phyloP scores from a whole-genome alignment of 2,113 vertebrate species.

The Pluvianellus socialis region DNA sequence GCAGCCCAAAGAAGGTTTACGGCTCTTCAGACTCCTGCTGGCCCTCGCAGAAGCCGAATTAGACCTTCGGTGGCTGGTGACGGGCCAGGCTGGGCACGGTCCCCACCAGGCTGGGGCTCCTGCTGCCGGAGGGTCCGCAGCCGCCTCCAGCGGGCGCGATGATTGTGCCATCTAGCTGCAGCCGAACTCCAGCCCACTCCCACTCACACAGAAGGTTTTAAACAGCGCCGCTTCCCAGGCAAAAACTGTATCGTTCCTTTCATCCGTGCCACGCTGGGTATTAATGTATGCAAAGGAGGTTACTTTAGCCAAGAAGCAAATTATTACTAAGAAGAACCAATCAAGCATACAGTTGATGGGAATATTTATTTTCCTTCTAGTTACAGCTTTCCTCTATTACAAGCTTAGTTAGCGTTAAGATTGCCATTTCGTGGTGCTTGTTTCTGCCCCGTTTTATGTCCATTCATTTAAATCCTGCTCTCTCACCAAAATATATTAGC shows the following conservation, averaged over 20 bases:
- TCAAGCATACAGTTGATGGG: neutral
- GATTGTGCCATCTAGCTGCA: slow-evolving; percentile 7
- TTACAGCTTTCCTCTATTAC: neutral
- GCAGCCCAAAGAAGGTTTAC: neutral
- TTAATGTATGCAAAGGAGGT: neutral
- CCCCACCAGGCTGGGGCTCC: rapidly evolving
- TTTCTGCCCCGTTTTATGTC: neutral
- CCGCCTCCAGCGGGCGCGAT: rapidly evolving
- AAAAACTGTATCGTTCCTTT: neutral
- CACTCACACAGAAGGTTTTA: rapidly evolving
- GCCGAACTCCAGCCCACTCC: rapidly evolving
- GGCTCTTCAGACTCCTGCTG: neutral
- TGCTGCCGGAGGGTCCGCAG: rapidly evolving
- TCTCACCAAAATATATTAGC: neutral
- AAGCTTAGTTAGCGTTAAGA: neutral
- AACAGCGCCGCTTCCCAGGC: neutral
- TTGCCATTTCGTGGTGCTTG: neutral
- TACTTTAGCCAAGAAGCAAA: neutral
- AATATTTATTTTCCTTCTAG: neutral
- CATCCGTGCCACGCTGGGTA: neutral
- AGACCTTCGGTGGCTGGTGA: rapidly evolving
- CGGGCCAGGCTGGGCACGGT: rapidly evolving
- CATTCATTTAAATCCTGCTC: too few relatives aligned
- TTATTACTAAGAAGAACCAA: neutral
- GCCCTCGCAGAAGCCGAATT: neutral